phyloP scores from a whole-genome alignment of 2,113 vertebrate species.

The Corvus moneduloides region DNA sequence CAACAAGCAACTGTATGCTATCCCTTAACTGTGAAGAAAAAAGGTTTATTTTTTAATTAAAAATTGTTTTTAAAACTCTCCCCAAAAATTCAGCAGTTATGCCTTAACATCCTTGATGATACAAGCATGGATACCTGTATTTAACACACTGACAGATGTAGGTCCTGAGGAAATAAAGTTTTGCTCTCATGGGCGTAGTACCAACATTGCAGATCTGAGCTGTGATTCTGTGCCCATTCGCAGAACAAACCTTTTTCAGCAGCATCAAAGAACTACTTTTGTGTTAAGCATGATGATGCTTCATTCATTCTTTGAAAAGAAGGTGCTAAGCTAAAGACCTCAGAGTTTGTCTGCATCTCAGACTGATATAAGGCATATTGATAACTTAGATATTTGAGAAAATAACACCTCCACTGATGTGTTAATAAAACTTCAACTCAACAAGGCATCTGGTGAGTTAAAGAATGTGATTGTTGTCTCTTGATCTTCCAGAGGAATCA shows the following conservation, averaged over 20 bases:
- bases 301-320: neutral
- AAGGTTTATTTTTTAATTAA: neutral
- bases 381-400: neutral
- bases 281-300: neutral
- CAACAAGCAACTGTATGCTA: neutral
- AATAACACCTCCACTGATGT: neutral
- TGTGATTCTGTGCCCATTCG: neutral
- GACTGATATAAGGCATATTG: neutral
- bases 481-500: neutral
- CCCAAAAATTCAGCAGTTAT: neutral
- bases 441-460: neutral
- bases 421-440: neutral
- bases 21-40: neutral
- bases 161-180: neutral
- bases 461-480: neutral
- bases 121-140: neutral
- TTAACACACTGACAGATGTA: neutral
- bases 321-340: neutral
- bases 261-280: neutral
- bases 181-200: fast-evolving
- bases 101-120: neutral
- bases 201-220: neutral
- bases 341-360: neutral
- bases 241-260: neutral
- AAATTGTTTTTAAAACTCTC: too few relatives aligned